Base-by-base conservation (phyloP, 2,888 invertebrate genomes). In the Lamproptera curius region DNA sequence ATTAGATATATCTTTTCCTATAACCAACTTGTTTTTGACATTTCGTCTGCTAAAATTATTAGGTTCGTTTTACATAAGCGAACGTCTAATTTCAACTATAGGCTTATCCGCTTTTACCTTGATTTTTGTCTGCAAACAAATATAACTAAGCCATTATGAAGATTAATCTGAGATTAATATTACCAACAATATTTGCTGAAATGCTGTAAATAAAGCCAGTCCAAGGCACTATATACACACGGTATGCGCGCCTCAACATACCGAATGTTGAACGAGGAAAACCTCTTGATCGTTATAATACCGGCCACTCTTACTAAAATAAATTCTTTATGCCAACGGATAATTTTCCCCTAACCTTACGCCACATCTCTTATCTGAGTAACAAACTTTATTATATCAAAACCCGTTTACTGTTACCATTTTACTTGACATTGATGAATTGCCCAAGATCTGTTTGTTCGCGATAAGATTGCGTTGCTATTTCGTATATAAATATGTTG, bases 311-410 rank as follows among this genome's bases (percentile, higher is more conserved):
- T 36, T 46, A 41, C 41, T 17, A 36, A 41, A 41, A 31, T 41
- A 15, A 46, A 35, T n/a, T n/a, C n/a, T n/a, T n/a, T n/a, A n/a
- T n/a, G n/a, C n/a, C n/a, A n/a, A 35, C 40, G 44, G 44, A 44
- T 44, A 46, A 35, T 46, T 46, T 46, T 46, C 46, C 46, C 46
- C 46, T 36, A 42, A 46, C 46, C 46, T 46, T 37, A 46, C 40
- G 34, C 41, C 15, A 41, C 36, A 36, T 41, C 15, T 42, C 17
- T 46, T 46, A 46, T 46, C 46, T 41, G 17, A 28, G 36, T n/a
- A n/a, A n/a, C n/a, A n/a, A n/a, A n/a, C 14, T 46, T 42, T 41
- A 36, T 46, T 46, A 42, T 28, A 36, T 26, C 35, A 46, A 41
- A 15, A 41, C 46, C 16, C 23, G 46, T 46, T 28, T 17, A 36